Evolutionary conservation across 2,113 vertebrate species (phyloP).

Genomic region (Parotia lawesii): DNA sequence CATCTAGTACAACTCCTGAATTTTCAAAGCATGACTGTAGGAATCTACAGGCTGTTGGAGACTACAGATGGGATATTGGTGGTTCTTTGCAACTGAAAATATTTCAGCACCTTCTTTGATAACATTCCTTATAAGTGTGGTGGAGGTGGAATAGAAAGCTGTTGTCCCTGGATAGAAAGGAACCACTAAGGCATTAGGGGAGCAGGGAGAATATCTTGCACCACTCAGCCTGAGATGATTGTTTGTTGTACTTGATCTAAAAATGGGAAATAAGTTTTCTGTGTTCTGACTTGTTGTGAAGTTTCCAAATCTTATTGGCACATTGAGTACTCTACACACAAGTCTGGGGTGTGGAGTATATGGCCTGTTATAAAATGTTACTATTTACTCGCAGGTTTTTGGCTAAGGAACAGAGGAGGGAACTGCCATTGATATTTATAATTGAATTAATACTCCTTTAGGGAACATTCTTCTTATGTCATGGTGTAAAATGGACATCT

Average conservation of each 20-base stretch:
- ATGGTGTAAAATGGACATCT: background rate
- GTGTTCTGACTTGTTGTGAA: background rate
- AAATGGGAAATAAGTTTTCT: background rate
- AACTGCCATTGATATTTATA: background rate
- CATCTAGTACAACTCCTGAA: background rate
- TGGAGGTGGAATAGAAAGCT: background rate
- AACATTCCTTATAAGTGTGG: background rate
- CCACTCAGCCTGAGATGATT: background rate
- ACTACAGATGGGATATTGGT: background rate
- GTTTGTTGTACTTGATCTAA: background rate
- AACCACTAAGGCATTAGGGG: background rate
- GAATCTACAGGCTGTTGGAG: background rate
- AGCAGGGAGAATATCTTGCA: background rate
- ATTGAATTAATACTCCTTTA: background rate
- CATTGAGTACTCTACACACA: background rate
- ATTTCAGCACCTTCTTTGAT: background rate
- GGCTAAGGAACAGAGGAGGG: background rate
- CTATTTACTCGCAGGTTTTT: background rate
- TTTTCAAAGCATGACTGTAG: background rate
- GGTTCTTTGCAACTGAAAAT: background rate
- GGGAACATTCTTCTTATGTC: background rate
- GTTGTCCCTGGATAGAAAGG: background rate
- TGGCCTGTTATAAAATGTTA: background rate
- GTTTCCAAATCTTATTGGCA: background rate
- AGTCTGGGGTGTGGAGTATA: background rate